phyloP scores from a whole-genome alignment of 1,140 invertebrate species.

The Dinothrombium tinctorium region DNA sequence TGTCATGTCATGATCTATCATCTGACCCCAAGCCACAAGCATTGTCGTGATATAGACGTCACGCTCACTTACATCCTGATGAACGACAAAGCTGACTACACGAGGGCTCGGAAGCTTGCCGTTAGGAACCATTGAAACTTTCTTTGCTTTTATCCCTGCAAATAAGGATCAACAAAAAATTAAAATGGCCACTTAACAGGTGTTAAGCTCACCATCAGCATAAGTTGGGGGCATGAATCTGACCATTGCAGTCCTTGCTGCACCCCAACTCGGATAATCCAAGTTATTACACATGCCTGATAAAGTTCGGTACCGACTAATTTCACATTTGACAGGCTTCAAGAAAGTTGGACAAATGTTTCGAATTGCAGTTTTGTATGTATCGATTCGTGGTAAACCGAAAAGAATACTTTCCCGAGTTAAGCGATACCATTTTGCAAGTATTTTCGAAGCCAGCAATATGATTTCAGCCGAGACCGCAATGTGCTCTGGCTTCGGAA shows the following conservation, averaged over 20 bases:
- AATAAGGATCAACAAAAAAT: background rate
- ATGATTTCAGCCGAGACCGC: constrained; percentile 23
- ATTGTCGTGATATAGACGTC: constrained; percentile 15
- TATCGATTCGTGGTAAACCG: constrained; percentile 62
- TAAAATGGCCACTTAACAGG: background rate
- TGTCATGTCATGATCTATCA: constrained; percentile 17
- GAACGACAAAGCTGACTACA: constrained; percentile 14
- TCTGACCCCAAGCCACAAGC: constrained; percentile 16
- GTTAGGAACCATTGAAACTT: background rate
- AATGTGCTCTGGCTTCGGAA: constrained; percentile 15
- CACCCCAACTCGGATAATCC: constrained; percentile 67
- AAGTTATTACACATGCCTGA: constrained; percentile 85
- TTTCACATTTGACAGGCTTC: constrained; percentile 50
- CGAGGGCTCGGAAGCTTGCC: constrained; percentile 16
- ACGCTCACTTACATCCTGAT: constrained; percentile 16
- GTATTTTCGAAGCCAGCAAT: constrained; percentile 52
- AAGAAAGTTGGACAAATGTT: constrained; percentile 68
- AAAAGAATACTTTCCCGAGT: constrained; percentile 64
- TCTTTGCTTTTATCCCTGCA: background rate
- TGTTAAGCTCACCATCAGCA: constrained; percentile 22
- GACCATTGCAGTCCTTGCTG: constrained; percentile 44
- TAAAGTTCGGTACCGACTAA: constrained; percentile 30
- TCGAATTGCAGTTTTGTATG: constrained; percentile 57
- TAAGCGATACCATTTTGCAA: constrained; percentile 59
- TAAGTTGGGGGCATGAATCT: constrained; percentile 24